These are phyloP conservation scores for Micropoecilia bifurca DNA, from an alignment of 2,797 vertebrate genomes.

Conservation along the genomic window DNA sequence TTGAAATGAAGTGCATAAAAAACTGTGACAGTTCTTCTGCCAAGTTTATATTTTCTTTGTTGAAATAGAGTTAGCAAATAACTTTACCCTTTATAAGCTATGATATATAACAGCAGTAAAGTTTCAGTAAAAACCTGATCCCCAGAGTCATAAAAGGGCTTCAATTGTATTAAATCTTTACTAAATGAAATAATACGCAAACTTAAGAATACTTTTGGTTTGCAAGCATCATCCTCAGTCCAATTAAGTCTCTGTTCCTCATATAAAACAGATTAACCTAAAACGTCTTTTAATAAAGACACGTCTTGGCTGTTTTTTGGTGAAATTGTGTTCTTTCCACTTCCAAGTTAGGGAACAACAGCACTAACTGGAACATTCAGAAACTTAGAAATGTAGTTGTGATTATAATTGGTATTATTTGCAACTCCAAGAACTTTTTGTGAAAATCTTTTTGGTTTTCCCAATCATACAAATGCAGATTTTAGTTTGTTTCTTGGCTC, in stretches of 20 bases:
- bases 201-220: background rate
- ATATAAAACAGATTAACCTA: background rate
- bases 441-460: background rate
- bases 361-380: background rate
- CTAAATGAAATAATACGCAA: background rate
- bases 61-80: background rate
- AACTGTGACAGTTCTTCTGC: slow-evolving; percentile 3
- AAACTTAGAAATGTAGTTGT: background rate
- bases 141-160: background rate
- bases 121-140: background rate
- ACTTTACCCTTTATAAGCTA: background rate
- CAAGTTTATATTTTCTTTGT: slow-evolving; percentile 5
- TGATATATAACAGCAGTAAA: background rate
- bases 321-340: background rate
- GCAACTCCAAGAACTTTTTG: background rate
- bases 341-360: background rate
- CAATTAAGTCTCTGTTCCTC: background rate
- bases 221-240: background rate
- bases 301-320: background rate
- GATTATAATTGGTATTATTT: background rate
- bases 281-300: background rate
- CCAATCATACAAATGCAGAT: background rate
- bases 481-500: background rate
- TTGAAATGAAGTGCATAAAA: background rate
- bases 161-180: background rate